Evolutionary conservation across 2,113 vertebrate genomes (phyloP), one percentile per base, ranked within the genome.

Genomic region (Pica pica): DNA sequence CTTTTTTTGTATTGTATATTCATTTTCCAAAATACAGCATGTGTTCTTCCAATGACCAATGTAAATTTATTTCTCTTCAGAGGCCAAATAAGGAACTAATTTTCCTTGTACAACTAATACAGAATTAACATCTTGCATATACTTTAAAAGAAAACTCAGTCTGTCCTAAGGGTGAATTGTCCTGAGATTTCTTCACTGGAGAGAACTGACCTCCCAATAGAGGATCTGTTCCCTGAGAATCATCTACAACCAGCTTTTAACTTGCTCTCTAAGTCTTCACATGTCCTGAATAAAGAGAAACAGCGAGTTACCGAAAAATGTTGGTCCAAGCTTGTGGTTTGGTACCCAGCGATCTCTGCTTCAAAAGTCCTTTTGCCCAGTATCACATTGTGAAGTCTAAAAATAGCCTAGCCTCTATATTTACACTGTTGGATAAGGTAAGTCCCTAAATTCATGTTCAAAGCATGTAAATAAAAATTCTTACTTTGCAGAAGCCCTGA

Each of bases 331-430:
- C 41, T 41, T 59, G 50, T 83, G 71, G 71, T 70, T 91, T 86
- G 59, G 37, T 64, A 83, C 46, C 42, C 46, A 86, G 41, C 30
- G 79, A 87, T 52, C 60, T 92, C 63, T 53, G 42, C 41, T 80
- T 81, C n/a, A 60, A 49, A 95, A 93, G 64, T 56, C 68, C 44
- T 92, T 90, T 89, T 89, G 41, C 79, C 26, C 24, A 78, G 31
- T 52, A 67, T 60, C 64, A 52, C 52, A 41, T 2, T 68, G 41
- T 86, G 69, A 95, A 81, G 52, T 41, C 56, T 86, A 83, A 90
- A 96, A 93, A 93, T 94, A 95, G 63, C 46, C 27, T 23, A 77
- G 23, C 21, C 41, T 87, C 64, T 81, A 47, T 71, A 91, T 92
- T 92, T 94, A 67, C 33, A 23, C 41, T 31, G 28, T 61, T 69